phyloP scores from a whole-genome alignment of 2,797 vertebrate species.

The Adelosebastes latens region DNA sequence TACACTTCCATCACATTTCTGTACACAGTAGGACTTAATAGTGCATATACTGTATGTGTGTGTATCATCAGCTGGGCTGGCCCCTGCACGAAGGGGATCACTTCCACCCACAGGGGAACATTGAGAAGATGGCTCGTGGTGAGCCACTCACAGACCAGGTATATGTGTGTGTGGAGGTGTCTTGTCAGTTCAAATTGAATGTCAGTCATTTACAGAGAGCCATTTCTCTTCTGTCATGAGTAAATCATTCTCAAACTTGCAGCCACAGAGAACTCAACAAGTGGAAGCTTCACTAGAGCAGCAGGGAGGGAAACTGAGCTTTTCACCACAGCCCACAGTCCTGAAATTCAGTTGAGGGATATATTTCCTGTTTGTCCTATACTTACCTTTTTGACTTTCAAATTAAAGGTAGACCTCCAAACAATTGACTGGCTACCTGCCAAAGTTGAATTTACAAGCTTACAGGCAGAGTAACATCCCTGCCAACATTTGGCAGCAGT shows the following conservation, averaged over 20 bases:
- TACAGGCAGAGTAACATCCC: conserved; percentile 23
- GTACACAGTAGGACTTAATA: neutral
- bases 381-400: conserved; percentile 35
- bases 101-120: conserved; percentile 88
- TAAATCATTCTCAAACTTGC: conserved; percentile 21
- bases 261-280: conserved; percentile 26
- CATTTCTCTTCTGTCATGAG: neutral
- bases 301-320: neutral
- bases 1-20: neutral
- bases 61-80: conserved; percentile 87
- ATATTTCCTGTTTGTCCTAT: conserved; percentile 27
- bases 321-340: conserved; percentile 1
- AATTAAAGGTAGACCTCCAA: conserved; percentile 37
- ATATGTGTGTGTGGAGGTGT: neutral
- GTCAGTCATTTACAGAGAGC: conserved; percentile 20
- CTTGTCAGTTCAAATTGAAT: conserved; percentile 11
- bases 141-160: conserved; percentile 90
- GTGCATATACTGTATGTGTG: neutral
- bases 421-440: conserved; percentile 42
- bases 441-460: conserved; percentile 35
- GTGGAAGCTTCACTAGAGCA: conserved; percentile 10
- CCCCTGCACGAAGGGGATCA: conserved; percentile 90
- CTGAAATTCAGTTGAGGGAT: conserved; percentile 11
- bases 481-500: conserved; percentile 44
- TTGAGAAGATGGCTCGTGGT: conserved; percentile 88